Percentiles rank a stretch among this genome's conserved stretches.
phyloP scores from a whole-genome alignment of 2,113 vertebrate genomes.

The Ictalurus punctatus region DNA sequence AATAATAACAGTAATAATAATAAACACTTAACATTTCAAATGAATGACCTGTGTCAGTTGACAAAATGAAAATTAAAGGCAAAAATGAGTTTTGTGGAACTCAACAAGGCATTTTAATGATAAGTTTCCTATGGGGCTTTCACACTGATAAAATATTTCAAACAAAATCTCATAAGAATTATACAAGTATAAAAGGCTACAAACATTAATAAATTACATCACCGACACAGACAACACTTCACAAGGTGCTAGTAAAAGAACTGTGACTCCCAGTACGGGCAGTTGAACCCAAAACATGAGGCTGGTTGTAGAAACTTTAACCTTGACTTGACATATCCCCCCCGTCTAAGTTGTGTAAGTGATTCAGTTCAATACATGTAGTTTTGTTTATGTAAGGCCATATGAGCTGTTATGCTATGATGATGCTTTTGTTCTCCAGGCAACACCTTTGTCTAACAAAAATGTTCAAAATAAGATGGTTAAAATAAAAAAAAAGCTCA shows the following conservation, averaged over 20 bases:
- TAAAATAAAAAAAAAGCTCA: constrained; percentile 44
- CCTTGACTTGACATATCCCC: constrained; percentile 45
- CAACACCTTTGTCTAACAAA: constrained; percentile 79
- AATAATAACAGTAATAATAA: constrained; percentile 57
- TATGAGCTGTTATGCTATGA: constrained; percentile 70
- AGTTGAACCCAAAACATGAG: constrained; percentile 87
- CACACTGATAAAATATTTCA: constrained; percentile 87
- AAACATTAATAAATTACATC: constrained; percentile 99
- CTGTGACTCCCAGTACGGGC: constrained; percentile 82
- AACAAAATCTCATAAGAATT: constrained; percentile 97
- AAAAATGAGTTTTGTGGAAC: constrained; percentile 55
- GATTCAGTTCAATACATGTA: constrained; percentile 73
- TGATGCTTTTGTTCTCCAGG: constrained; percentile 85
- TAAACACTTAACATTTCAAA: constrained; percentile 63
- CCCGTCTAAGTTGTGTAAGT: constrained; percentile 54
- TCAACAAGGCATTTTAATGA: constrained; percentile 66
- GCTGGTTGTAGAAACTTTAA: constrained; percentile 83
- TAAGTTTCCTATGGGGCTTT: constrained; percentile 69
- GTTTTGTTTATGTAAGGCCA: constrained; percentile 83
- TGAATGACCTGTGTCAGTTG: constrained; percentile 63
- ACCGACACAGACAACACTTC: constrained; percentile 99
- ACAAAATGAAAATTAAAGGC: constrained; percentile 60
- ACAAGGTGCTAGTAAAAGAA: constrained; percentile 99
- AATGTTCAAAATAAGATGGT: constrained; percentile 42
- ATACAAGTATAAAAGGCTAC: constrained; percentile 99